Evolutionary conservation across 2,888 invertebrate species (phyloP).

Genomic region (Tortrix viridana): DNA sequence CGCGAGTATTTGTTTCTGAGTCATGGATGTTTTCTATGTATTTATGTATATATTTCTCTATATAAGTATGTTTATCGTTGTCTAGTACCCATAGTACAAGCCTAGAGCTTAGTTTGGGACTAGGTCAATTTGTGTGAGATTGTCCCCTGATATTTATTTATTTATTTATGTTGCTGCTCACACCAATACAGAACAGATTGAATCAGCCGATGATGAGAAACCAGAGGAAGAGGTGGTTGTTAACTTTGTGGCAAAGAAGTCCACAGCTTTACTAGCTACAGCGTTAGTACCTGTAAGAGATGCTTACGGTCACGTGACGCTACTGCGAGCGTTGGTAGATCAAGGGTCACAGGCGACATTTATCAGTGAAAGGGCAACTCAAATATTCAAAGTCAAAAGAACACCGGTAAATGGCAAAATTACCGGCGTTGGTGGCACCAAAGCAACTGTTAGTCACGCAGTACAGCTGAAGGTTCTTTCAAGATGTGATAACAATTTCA

Average conservation of each 20-base stretch:
- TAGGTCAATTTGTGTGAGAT: no score
- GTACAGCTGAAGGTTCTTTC: constrained; percentile 4
- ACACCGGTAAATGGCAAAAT: background rate
- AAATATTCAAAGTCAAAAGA: constrained; percentile 1
- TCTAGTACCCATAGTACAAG: no score
- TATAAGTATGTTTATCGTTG: no score
- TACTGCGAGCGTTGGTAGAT: constrained; percentile 6
- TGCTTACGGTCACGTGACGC: background rate
- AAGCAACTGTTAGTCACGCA: background rate
- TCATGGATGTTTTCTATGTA: no score
- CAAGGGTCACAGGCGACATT: constrained; percentile 11
- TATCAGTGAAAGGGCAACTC: constrained; percentile 3
- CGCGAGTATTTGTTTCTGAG: no score
- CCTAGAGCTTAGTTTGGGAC: no score
- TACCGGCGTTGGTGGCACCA: constrained; percentile 2
- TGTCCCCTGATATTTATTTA: no score
- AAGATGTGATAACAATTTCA: constrained; percentile 5
- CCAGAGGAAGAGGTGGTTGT: background rate
- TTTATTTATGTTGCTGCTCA: no score
- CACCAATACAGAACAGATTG: no score
- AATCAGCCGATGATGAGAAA: background rate
- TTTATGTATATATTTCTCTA: no score
- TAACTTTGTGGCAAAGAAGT: background rate
- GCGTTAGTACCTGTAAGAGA: constrained; percentile 4
- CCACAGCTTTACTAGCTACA: constrained; percentile 10